A percentile compares a stretch with the other conserved stretches of the same genome.
Conservation (phyloP, 2,113 vertebrate genomes). For the Sorex fumeus region DNA sequence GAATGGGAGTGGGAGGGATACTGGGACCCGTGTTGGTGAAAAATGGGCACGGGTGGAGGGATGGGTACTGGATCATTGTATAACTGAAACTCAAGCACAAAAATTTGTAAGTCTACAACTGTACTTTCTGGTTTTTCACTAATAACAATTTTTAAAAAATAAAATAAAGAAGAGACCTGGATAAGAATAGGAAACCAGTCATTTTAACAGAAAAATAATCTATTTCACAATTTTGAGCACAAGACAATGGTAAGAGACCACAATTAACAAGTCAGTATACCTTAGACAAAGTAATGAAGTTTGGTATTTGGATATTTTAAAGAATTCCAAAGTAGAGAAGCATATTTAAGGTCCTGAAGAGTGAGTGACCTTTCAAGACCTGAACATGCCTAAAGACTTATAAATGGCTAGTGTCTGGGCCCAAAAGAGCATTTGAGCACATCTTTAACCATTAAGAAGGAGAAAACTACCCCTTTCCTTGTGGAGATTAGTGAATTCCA, state of each 20-base stretch:
- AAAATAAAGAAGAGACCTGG: not conserved
- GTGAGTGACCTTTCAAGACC: not conserved
- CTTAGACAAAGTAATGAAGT: not conserved
- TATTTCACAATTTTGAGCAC: not conserved
- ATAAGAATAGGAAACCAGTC: not conserved
- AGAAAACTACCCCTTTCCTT: not conserved
- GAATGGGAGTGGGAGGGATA: no score
- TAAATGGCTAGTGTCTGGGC: not conserved
- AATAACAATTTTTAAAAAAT: no score
- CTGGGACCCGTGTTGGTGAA: no score
- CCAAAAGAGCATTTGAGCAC: not conserved
- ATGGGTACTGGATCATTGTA: no score
- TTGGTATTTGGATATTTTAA: slow-evolving; percentile 27
- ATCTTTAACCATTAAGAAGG: not conserved
- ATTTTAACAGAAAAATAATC: not conserved
- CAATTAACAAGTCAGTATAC: not conserved
- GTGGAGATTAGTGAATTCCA: not conserved
- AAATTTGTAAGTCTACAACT: no score
- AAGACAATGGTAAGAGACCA: not conserved
- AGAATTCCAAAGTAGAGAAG: not conserved
- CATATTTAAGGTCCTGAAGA: not conserved
- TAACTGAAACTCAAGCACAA: no score
- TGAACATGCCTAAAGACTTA: not conserved
- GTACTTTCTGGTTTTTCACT: no score
- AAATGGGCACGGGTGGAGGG: no score